Evolutionary conservation across 2,113 vertebrate species (phyloP), one percentile per base, ranked within the genome.

Genomic region (Cynocephalus volans): DNA sequence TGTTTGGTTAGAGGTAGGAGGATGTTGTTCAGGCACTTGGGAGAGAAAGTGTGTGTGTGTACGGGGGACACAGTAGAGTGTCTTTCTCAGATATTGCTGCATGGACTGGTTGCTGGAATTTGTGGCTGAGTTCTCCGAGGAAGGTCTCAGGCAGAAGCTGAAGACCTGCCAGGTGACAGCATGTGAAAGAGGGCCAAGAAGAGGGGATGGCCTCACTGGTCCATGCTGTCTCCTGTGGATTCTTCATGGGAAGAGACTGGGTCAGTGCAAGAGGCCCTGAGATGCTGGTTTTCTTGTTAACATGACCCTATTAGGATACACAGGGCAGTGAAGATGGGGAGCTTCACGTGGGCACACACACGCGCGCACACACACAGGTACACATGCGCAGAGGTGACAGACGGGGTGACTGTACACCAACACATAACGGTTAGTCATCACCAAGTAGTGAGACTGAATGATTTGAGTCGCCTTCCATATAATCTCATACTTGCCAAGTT

Each of bases 351-450:
- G 69, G 19, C 24, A 11, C 21, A 4, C 7, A 4, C 18, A 52
- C n/a, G 8, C 8, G 26, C 8, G 54, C 7, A 14, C 24, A 52
- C 23, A 36, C 9, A n/a, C 45, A 33, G 18, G 33, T 15, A 24
- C 24, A 31, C 28, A 19, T 21, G 70, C 24, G 70, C 24, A 2
- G 45, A 67, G 17, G 11, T 72, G 65, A 75, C 17, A 82, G 41
- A 33, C 15, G 17, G n/a, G 58, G 28, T 6, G 17, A 58, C 3
- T 5, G 3, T 4, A 50, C 2, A 12, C 13, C 0, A 15, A 88
- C 67, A 36, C 8, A 15, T 2, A 76, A 54, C 0, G 3, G 3
- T 45, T 58, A 28, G n/a, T 67, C 24, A 50, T 36, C 8, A 11
- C 26, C 69, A 8, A 41, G 72, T 17, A 41, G 50, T 73, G 48